Percentiles rank a stretch among this genome's conserved stretches.
Evolutionary conservation across 2,113 vertebrate genomes (phyloP).

Genomic region (Thunnus maccoyii): DNA sequence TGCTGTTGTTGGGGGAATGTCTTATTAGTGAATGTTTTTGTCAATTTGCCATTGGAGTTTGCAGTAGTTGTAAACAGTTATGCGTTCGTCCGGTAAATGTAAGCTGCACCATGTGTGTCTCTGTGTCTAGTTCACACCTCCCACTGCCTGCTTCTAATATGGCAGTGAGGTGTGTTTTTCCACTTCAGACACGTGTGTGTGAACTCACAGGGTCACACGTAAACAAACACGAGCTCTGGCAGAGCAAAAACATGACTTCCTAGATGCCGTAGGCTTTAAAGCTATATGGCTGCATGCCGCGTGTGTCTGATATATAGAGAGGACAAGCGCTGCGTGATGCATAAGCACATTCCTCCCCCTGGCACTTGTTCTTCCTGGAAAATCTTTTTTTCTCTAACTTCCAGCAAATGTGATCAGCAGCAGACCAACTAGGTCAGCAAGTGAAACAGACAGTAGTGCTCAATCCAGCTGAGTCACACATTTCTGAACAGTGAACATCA

Average conservation of each 20-base stretch:
- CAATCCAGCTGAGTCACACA: conserved; percentile 56
- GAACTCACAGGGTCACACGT: not conserved
- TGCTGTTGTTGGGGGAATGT: not conserved
- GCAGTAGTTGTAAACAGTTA: conserved; percentile 40
- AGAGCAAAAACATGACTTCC: not conserved
- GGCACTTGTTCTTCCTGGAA: conserved; percentile 1
- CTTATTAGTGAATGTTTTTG: not conserved
- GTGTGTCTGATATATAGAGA: not conserved
- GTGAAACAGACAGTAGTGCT: conserved; percentile 21
- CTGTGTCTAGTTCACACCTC: conserved; percentile 46
- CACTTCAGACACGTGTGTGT: conserved; percentile 26
- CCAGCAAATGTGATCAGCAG: conserved; percentile 21
- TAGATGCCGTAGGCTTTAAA: conserved; percentile 2
- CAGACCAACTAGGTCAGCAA: conserved; percentile 37
- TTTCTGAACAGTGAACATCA: conserved; percentile 31
- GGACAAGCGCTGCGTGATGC: not conserved
- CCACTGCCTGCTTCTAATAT: conserved; percentile 8
- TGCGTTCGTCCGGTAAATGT: conserved; percentile 1
- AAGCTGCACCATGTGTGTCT: conserved; percentile 42
- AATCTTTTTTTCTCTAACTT: conserved; percentile 8
- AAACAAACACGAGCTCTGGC: conserved; percentile 15
- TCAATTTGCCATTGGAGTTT: conserved; percentile 8
- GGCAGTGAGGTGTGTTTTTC: conserved; percentile 55
- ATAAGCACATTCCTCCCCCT: not conserved
- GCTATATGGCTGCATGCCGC: not conserved